These are phyloP conservation scores for Coryphaenoides rupestris DNA, from an alignment of 2,113 vertebrate species.

Conservation along the genomic window DNA sequence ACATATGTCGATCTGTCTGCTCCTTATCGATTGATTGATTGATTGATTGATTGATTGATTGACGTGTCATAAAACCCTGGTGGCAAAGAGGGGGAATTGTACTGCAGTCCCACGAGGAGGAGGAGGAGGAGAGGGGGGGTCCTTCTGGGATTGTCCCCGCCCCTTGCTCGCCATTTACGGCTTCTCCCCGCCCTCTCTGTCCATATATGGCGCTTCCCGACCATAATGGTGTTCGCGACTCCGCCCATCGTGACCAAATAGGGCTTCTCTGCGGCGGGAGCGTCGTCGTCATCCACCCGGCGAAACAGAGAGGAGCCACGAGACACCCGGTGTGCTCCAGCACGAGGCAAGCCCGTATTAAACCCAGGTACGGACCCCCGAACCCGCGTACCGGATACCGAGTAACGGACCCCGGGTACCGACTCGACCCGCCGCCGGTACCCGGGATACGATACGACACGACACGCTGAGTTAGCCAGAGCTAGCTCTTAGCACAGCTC, in stretches of 20 bases:
- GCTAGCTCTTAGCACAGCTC: too few species aligned
- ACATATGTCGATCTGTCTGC: too few species aligned
- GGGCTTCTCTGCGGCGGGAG: conserved; percentile 53
- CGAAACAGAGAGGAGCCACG: conserved; percentile 65
- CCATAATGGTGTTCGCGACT: too few species aligned
- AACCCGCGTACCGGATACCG: neutral
- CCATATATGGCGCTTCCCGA: neutral
- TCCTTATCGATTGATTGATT: too few species aligned
- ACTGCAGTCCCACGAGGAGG: conserved; percentile 39
- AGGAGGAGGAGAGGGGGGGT: neutral
- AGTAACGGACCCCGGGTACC: too few species aligned
- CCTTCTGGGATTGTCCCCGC: neutral
- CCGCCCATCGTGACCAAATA: conserved; percentile 60
- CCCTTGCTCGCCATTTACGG: too few species aligned
- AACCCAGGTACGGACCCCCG: too few species aligned
- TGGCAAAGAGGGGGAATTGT: neutral
- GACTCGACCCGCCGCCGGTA: too few species aligned
- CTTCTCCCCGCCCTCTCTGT: conserved; percentile 31
- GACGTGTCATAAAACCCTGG: too few species aligned
- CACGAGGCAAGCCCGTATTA: conserved; percentile 13
- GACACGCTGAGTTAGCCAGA: too few species aligned
- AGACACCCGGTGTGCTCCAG: conserved; percentile 52
- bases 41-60: too few species aligned
- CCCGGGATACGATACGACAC: too few species aligned
- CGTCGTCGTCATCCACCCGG: conserved; percentile 55